Percentiles rank a stretch among this genome's conserved stretches.
These are phyloP conservation scores for Chiroxiphia lanceolata DNA, from an alignment of 2,797 vertebrate genomes.

Conservation along the genomic window DNA sequence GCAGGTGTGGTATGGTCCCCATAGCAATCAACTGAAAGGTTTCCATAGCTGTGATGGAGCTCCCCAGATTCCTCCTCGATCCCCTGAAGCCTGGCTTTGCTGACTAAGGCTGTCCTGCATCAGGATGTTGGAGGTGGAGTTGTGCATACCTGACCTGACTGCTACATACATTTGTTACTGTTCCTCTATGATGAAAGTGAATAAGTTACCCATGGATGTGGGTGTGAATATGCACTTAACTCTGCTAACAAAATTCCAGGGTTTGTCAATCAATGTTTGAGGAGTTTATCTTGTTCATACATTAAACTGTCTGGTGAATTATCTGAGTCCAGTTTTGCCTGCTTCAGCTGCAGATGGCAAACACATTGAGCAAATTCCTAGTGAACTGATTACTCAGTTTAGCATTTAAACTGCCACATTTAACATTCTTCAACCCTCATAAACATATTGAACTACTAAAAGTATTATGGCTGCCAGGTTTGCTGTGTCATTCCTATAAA, in stretches of 20 bases:
- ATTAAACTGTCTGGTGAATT: conserved; percentile 47
- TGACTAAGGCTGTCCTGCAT: not conserved
- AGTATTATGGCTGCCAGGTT: conserved; percentile 54
- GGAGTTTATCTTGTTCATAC: conserved; percentile 6
- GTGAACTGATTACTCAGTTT: conserved; percentile 72
- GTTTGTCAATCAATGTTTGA: not conserved
- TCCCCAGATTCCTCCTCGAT: not conserved
- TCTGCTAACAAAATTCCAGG: not conserved
- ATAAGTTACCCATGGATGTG: not conserved
- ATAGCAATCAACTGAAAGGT: not conserved
- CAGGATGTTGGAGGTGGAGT: not conserved
- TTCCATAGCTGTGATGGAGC: not conserved
- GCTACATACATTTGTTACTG: not conserved
- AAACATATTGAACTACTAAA: conserved; percentile 64
- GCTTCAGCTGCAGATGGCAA: conserved; percentile 41
- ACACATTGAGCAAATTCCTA: conserved; percentile 64
- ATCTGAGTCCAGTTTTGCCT: not conserved
- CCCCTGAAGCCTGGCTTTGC: not conserved
- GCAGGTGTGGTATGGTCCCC: not conserved
- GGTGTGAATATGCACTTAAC: not conserved
- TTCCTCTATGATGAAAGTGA: not conserved
- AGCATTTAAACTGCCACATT: conserved; percentile 67
- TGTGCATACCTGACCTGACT: not conserved
- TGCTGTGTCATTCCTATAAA: conserved; percentile 56
- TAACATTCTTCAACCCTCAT: conserved; percentile 62